These are phyloP conservation scores for Ictidomys tridecemlineatus DNA, from an alignment of 2,113 vertebrate species.

Conservation along the genomic window DNA sequence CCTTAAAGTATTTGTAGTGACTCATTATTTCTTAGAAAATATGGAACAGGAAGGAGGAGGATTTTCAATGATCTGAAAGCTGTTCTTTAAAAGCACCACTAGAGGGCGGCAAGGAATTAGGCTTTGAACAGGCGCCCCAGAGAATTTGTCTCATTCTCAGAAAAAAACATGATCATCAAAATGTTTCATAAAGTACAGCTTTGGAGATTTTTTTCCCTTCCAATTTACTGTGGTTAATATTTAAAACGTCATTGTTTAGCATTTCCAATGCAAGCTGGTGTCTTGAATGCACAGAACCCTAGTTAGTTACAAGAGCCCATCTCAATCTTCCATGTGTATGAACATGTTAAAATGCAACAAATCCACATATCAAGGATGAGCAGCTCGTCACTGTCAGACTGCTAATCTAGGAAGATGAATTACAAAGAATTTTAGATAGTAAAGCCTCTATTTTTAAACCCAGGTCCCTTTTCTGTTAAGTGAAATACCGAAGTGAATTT, in stretches of 20 bases:
- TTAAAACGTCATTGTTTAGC: not conserved
- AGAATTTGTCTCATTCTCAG: not conserved
- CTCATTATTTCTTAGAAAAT: not conserved
- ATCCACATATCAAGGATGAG: not conserved
- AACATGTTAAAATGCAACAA: not conserved
- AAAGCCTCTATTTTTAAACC: not conserved
- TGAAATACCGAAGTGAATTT: not conserved
- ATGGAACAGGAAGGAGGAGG: fast-evolving
- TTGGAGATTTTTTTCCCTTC: not conserved
- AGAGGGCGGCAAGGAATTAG: constrained; percentile 84
- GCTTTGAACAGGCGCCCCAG: not conserved
- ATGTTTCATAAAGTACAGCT: not conserved
- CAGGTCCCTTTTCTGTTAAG: not conserved
- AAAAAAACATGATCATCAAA: not conserved
- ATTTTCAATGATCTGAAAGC: not conserved
- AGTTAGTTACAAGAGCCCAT: not conserved
- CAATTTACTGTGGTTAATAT: not conserved
- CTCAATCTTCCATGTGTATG: not conserved
- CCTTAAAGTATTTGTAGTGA: not conserved
- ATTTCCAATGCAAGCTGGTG: not conserved
- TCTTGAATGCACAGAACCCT: not conserved
- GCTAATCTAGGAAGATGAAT: not conserved
- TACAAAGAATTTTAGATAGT: not conserved
- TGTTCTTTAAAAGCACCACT: constrained; percentile 70
- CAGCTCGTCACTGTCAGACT: not conserved